Base-by-base conservation (phyloP, 2,888 invertebrate genomes). In the Chrysolina haemoptera region DNA sequence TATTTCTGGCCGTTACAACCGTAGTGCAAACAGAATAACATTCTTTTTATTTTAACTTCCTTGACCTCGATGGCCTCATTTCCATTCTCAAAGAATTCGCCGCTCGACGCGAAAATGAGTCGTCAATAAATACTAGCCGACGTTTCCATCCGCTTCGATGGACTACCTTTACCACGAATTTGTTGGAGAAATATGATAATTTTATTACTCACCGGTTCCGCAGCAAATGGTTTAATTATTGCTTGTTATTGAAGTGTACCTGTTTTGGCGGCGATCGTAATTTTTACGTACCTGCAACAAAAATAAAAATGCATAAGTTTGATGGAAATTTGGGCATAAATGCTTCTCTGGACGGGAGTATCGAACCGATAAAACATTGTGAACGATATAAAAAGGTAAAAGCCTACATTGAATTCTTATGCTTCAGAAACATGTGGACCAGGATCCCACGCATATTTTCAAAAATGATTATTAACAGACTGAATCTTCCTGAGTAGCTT, bases 241-340 rank as follows among this genome's bases (percentile, higher is more conserved):
- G n/a, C n/a, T n/a, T n/a, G 53, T 16, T 40, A 40, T 41, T 53
- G 14, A 22, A 53, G 35, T 41, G 41, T 53, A 67, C 16, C 53
- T 20, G 53, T 67, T 12, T 16, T 16, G 8, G 35, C 16, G 41
- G 27, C 16, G 35, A 67, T 53, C 22, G 53, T 53, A 53, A 53
- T 4, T 67, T 67, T 53, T 62, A 65, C 73, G 20, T 68, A 74
- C 74, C 74, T 74, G 74, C 40, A 70, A 74, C 70, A 67, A 70
- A 68, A 74, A 70, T 62, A 66, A 73, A 64, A 68, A 48, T 8
- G 62, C 41, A 40, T 67, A 40, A 67, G 27, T 53, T 55, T 53
- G 40, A 67, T 14, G 67, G 18, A 14, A 46, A 22, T 46, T 22
- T 16, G 22, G 22, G 40, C 41, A 43, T 59, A 35, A 59, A 59